These are phyloP conservation scores for Gisinianus flammeolus DNA, from an alignment of 2,888 invertebrate genomes.

Conservation along the genomic window DNA sequence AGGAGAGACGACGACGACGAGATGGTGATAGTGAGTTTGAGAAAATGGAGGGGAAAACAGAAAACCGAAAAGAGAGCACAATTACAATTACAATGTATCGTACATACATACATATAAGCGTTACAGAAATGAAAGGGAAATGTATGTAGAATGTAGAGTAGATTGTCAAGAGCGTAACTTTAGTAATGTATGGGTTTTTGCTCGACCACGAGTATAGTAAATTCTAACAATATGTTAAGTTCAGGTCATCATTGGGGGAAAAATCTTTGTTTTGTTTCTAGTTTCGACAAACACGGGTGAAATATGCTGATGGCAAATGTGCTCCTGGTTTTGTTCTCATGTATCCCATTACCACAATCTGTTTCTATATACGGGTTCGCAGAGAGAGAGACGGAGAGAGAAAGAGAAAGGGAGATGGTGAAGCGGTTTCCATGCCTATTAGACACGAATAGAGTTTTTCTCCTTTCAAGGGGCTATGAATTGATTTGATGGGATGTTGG, in stretches of 20 bases:
- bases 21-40: not conserved
- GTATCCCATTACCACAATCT: conserved; percentile 21
- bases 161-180: not conserved
- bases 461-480: conserved; percentile 25
- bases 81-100: too few species aligned
- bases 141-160: not conserved
- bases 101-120: not conserved
- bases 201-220: not conserved
- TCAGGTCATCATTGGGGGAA: not conserved
- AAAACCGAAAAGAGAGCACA: not conserved
- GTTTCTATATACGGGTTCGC: not conserved
- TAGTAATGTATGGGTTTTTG: not conserved
- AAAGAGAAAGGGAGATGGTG: not conserved
- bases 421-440: conserved; percentile 29
- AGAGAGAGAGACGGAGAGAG: not conserved
- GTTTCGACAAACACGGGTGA: conserved; percentile 28
- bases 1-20: not conserved
- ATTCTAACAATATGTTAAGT: conserved; percentile 13
- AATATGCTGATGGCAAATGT: conserved; percentile 36
- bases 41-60: not conserved
- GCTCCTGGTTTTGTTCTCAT: conserved; percentile 22
- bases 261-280: conserved; percentile 24
- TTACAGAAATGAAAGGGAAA: not conserved
- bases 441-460: conserved; percentile 26
- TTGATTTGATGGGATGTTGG: conserved; percentile 23